A percentile compares a stretch with the other conserved stretches of the same genome.
phyloP scores from a whole-genome alignment of 1,140 invertebrate genomes.

The Achroia grisella region DNA sequence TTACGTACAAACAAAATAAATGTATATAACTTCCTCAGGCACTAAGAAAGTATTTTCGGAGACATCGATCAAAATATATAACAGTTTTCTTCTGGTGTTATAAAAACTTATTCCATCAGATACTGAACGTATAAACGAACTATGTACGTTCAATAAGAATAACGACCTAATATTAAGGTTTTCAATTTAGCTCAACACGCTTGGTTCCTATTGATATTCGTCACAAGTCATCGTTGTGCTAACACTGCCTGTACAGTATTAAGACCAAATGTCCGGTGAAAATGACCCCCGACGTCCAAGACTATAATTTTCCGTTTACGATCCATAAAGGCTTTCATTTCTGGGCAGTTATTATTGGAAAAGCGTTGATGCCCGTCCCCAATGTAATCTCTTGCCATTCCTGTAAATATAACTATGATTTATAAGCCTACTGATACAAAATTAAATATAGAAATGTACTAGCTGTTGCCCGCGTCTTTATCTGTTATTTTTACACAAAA shows the following conservation, averaged over 20 bases:
- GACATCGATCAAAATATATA: too few relatives aligned
- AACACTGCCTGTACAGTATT: conserved; percentile 8
- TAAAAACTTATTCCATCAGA: too few relatives aligned
- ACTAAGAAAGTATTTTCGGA: too few relatives aligned
- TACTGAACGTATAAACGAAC: too few relatives aligned
- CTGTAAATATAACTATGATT: conserved; percentile 10
- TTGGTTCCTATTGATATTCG: not conserved
- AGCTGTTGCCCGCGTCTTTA: not conserved
- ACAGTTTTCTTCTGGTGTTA: too few relatives aligned
- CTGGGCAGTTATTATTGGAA: conserved; percentile 35
- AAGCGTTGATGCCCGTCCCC: conserved; percentile 17
- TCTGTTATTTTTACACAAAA: too few relatives aligned
- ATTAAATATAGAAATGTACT: not conserved
- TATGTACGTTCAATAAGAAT: too few relatives aligned
- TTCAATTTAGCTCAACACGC: not conserved
- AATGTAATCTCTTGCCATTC: conserved; percentile 16
- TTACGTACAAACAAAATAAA: too few relatives aligned
- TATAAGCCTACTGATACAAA: not conserved
- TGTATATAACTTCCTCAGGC: too few relatives aligned
- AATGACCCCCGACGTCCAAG: conserved; percentile 16
- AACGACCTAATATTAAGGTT: not conserved
- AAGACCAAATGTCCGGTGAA: conserved; percentile 18
- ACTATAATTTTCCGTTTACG: conserved; percentile 42
- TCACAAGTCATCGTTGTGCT: not conserved
- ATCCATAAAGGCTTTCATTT: conserved; percentile 40